Base-by-base conservation (phyloP, 2,113 vertebrate species). In the Zapornia atra region DNA sequence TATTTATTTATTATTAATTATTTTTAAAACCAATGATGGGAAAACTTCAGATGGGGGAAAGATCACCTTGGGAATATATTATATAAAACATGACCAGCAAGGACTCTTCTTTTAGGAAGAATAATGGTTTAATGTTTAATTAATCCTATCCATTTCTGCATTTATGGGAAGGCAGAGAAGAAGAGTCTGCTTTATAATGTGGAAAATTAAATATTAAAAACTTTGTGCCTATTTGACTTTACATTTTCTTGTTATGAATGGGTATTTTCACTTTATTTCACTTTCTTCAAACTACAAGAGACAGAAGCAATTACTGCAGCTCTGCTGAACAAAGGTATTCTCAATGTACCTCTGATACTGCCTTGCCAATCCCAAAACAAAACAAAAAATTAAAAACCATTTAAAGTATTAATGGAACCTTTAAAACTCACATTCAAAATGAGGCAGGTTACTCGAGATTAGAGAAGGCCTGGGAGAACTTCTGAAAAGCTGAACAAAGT, bases 151-250 rank as follows among this genome's bases (percentile, higher is more conserved):
- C 97, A 97, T 98, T 98, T 98, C 97, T 97, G 96, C 96, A 96
- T 98, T 98, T 98, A 98, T 98, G 96, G 97, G 96, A 97, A 98
- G 86, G 91, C 54, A 42, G 93, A 98, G 92, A 97, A 97, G 94
- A 98, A 97, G 83, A 97, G 90, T 96, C 97, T 98, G 96, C 96
- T 98, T 98, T 98, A 97, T 98, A 98, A 98, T 97, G 97, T 98
- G 97, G 97, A 98, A 98, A 98, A 98, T 98, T 98, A 98, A 98
- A 98, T 98, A 98, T 98, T 98, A 98, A 98, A 98, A 97, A 91
- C 96, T 97, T 97, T 94, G 97, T 97, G 97, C 97, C 97, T 97
- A 97, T 94, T 97, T 97, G 98, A 98, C 97, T 98, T 98, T 93
- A 98, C 97, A 98, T 98, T 98, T 98, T 98, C 97, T 92, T 97